Evolutionary conservation across 2,888 invertebrate genomes (phyloP).

Genomic region (Aethes cnicana): DNA sequence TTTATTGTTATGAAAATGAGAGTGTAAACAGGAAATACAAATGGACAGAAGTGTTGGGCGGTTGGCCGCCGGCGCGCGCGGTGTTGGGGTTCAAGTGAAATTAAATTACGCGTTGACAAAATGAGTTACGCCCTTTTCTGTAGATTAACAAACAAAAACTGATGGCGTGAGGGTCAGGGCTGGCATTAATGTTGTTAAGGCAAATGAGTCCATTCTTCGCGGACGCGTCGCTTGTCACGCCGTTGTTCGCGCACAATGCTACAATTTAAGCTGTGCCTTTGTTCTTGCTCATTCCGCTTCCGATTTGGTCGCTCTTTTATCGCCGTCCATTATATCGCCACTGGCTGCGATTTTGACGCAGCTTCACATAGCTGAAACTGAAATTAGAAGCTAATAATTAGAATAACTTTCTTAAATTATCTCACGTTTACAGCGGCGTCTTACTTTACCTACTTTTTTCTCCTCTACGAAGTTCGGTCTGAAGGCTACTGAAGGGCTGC

Average conservation of each 20-base stretch:
- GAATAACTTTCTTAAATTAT: no score
- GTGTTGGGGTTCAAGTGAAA: conserved; percentile 70
- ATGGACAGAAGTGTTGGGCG: conserved; percentile 16
- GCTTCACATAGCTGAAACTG: no score
- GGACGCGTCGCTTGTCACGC: conserved; percentile 53
- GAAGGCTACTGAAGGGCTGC: no score
- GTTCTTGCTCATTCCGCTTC: conserved; percentile 70
- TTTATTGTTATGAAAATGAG: conserved; percentile 48
- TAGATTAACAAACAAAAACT: conserved; percentile 83
- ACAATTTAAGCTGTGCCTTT: conserved; percentile 70
- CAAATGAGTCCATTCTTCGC: conserved; percentile 79
- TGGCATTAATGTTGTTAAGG: conserved; percentile 76
- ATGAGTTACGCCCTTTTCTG: conserved; percentile 82
- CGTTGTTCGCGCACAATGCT: conserved; percentile 63
- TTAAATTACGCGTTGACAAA: conserved; percentile 81
- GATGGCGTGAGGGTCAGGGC: conserved; percentile 76
- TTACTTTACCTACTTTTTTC: no score
- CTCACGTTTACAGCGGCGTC: no score
- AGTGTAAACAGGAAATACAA: conserved; percentile 52
- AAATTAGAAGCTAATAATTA: no score
- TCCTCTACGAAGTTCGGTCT: no score
- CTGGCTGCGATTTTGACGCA: conserved; percentile 40
- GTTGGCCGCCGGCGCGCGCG: conserved; percentile 48
- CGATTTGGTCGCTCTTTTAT: conserved; percentile 75
- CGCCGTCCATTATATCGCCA: conserved; percentile 56